Percentiles rank a stretch among this genome's conserved stretches.
Evolutionary conservation across 2,888 invertebrate genomes (phyloP).

Genomic region (Epirrita christyi): DNA sequence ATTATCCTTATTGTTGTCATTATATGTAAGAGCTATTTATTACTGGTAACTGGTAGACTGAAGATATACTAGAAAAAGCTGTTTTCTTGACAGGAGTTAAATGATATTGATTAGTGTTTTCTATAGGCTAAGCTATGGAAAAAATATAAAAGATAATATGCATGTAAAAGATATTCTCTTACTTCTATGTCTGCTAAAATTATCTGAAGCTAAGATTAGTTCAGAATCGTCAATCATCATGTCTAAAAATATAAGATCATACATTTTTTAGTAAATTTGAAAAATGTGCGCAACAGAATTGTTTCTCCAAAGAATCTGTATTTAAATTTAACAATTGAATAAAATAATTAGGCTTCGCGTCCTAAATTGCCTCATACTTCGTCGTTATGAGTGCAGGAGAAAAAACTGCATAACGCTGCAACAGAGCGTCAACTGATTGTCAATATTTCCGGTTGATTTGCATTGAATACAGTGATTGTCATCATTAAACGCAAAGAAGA

Average conservation of each 20-base stretch:
- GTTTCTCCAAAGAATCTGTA: no score
- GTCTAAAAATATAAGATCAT: no score
- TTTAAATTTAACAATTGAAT: no score
- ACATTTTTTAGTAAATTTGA: no score
- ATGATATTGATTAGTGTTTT: not conserved
- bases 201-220: no score
- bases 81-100: not conserved
- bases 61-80: slow-evolving; percentile 6
- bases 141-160: no score
- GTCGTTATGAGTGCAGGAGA: not conserved
- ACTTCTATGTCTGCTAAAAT: no score
- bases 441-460: slow-evolving; percentile 64
- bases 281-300: no score
- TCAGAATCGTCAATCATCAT: no score
- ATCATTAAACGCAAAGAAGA: slow-evolving; percentile 35
- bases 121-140: not conserved
- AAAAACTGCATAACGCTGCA: not conserved
- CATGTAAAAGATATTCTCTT: not conserved
- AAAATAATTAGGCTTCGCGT: no score
- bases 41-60: slow-evolving; percentile 15
- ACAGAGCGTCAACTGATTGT: slow-evolving; percentile 7
- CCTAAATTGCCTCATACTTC: not conserved
- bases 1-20: slow-evolving; percentile 36
- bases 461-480: slow-evolving; percentile 63
- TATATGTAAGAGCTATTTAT: slow-evolving; percentile 30